These are phyloP conservation scores for Lordiphosa fenestrarum DNA, from an alignment of 2,888 invertebrate genomes.

Conservation along the genomic window DNA sequence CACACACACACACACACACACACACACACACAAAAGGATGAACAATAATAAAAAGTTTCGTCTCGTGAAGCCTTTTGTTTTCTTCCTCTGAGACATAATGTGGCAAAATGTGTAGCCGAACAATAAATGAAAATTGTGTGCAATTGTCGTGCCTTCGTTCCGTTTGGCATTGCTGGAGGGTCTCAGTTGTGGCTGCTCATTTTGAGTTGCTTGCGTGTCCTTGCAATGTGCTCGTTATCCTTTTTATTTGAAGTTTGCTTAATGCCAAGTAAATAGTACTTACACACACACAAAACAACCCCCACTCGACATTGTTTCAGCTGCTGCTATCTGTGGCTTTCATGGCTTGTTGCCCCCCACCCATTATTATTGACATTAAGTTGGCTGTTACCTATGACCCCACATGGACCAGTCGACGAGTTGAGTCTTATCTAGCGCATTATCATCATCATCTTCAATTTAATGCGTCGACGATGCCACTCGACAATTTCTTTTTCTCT, in stretches of 20 bases:
- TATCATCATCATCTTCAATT: constrained; percentile 75
- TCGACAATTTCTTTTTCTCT: constrained; percentile 54
- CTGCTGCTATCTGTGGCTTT: constrained; percentile 41
- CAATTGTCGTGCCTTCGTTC: constrained; percentile 61
- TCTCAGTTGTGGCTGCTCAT: constrained; percentile 45
- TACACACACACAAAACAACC: constrained; percentile 20
- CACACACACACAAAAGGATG: constrained; percentile 5
- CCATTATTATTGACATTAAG: constrained; percentile 71
- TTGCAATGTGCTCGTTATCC: constrained; percentile 69
- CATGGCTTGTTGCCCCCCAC: constrained; percentile 62
- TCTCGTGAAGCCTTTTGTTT: constrained; percentile 42
- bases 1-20: constrained; percentile 16
- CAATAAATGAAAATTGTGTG: constrained; percentile 74
- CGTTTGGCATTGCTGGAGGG: constrained; percentile 19
- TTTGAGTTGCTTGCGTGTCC: constrained; percentile 64
- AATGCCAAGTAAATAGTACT: constrained; percentile 71
- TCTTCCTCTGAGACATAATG: constrained; percentile 53
- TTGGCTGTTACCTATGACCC: constrained; percentile 68
- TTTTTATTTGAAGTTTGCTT: constrained; percentile 73
- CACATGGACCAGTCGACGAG: constrained; percentile 1
- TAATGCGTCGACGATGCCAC: constrained; percentile 70
- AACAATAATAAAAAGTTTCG: constrained; percentile 7
- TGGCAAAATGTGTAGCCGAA: constrained; percentile 70
- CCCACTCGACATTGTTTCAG: constrained; percentile 31
- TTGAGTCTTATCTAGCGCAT: constrained; percentile 51